These are phyloP conservation scores for Peucedramus taeniatus DNA, from an alignment of 2,113 vertebrate species.

Conservation along the genomic window DNA sequence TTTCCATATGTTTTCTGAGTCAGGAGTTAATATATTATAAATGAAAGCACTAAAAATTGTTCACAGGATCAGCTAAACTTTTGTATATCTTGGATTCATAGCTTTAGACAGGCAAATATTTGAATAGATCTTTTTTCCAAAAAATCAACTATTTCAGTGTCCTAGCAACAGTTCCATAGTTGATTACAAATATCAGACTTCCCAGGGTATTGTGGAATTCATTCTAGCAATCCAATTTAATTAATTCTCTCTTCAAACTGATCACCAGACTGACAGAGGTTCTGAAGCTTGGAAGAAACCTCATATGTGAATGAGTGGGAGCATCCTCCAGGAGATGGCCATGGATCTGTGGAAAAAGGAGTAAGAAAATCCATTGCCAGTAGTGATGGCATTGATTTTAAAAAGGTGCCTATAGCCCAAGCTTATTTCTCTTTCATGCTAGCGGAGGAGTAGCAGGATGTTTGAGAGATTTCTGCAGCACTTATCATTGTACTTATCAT, in stretches of 20 bases:
- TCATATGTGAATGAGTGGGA: background rate
- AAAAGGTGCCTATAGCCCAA: background rate
- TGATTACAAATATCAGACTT: conserved; percentile 46
- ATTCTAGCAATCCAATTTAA: conserved; percentile 26
- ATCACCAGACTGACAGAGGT: background rate
- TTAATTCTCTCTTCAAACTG: background rate
- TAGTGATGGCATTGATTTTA: background rate
- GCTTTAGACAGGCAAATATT: conserved; percentile 37
- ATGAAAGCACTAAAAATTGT: background rate
- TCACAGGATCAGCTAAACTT: conserved; percentile 25
- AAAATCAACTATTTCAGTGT: conserved; percentile 44
- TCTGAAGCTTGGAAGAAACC: background rate
- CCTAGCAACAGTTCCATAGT: conserved; percentile 56
- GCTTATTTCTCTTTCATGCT: background rate
- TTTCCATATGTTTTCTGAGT: background rate
- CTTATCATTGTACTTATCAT: background rate
- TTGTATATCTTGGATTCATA: background rate
- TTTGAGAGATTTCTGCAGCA: background rate
- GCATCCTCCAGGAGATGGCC: background rate
- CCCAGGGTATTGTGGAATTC: conserved; percentile 31
- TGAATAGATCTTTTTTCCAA: background rate
- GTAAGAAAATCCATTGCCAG: background rate
- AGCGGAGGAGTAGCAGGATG: background rate
- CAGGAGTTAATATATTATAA: background rate
- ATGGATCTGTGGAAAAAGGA: background rate